phyloP scores from a whole-genome alignment of 2,113 vertebrate species.

The Perca flavescens region DNA sequence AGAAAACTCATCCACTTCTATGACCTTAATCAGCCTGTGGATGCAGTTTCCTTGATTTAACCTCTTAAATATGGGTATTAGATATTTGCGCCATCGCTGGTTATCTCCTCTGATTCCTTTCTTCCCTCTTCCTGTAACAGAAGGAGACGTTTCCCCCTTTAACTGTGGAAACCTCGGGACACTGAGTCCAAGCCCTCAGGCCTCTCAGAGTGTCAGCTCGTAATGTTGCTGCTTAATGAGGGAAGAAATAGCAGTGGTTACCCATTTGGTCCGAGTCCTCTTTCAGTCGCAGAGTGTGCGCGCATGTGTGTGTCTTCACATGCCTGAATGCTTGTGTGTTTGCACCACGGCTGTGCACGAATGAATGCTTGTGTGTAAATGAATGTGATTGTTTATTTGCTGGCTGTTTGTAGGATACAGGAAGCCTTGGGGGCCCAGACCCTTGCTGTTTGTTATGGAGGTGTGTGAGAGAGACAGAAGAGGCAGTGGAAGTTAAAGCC shows the following conservation, averaged over 20 bases:
- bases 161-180: slow-evolving; percentile 61
- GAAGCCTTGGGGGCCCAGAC: slow-evolving; percentile 84
- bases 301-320: slow-evolving; percentile 45
- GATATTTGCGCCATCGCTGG: slow-evolving; percentile 50
- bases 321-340: slow-evolving; percentile 49
- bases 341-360: slow-evolving; percentile 39
- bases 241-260: slow-evolving; percentile 72
- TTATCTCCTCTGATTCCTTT: slow-evolving; percentile 51
- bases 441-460: slow-evolving; percentile 85
- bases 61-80: slow-evolving; percentile 52
- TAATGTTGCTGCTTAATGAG: slow-evolving; percentile 74
- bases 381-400: slow-evolving; percentile 84
- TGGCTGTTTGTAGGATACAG: slow-evolving; percentile 83
- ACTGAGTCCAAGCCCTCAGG: slow-evolving; percentile 64
- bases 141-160: slow-evolving; percentile 51
- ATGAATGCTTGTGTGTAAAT: slow-evolving; percentile 62
- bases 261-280: slow-evolving; percentile 61
- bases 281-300: slow-evolving; percentile 27
- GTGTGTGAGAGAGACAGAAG: slow-evolving; percentile 12
- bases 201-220: slow-evolving; percentile 65
- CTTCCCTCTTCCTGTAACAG: slow-evolving; percentile 58
- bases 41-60: slow-evolving; percentile 51
- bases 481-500: slow-evolving; percentile 75
- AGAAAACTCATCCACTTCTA: slow-evolving; percentile 20
- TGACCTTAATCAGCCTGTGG: slow-evolving; percentile 49